These are phyloP conservation scores for Andrena marginata DNA, from an alignment of 2,888 invertebrate genomes.

Conservation along the genomic window DNA sequence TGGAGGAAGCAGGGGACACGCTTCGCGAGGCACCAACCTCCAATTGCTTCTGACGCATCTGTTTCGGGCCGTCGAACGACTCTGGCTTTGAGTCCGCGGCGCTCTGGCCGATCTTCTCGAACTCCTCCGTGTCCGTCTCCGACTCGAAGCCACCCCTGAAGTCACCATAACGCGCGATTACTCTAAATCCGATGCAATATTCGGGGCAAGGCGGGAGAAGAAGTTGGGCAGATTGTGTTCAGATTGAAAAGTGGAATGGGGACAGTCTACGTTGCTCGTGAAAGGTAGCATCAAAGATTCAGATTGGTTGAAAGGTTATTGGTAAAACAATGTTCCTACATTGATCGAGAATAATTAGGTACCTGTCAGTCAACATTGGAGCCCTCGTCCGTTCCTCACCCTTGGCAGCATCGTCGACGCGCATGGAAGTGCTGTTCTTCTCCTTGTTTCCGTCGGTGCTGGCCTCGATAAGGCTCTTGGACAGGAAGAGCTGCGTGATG, in stretches of 20 bases:
- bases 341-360: slow-evolving; percentile 16
- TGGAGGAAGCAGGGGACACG: slow-evolving; percentile 80
- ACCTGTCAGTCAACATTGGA: slow-evolving; percentile 80
- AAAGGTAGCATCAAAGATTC: too few relatives aligned
- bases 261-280: too few relatives aligned
- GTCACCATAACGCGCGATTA: slow-evolving; percentile 14
- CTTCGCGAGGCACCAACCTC: slow-evolving; percentile 84
- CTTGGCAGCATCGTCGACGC: slow-evolving; percentile 73
- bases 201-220: too few relatives aligned
- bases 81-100: slow-evolving; percentile 77
- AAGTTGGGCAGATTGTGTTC: too few relatives aligned
- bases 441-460: slow-evolving; percentile 78
- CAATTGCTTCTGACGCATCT: slow-evolving; percentile 80
- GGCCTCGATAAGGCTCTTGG: slow-evolving; percentile 84
- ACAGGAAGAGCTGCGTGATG: slow-evolving; percentile 90
- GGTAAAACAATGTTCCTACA: neutral
- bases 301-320: too few relatives aligned
- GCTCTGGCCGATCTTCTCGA: slow-evolving; percentile 90
- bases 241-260: too few relatives aligned
- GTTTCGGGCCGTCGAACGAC: slow-evolving; percentile 77
- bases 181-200: neutral
- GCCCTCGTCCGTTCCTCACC: slow-evolving; percentile 72
- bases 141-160: slow-evolving; percentile 90
- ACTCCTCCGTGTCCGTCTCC: slow-evolving; percentile 93
- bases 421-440: slow-evolving; percentile 78